Evolutionary conservation across 2,797 vertebrate genomes (phyloP), one percentile per base, ranked within the genome.

Genomic region (Melanotaenia maccullochi): DNA sequence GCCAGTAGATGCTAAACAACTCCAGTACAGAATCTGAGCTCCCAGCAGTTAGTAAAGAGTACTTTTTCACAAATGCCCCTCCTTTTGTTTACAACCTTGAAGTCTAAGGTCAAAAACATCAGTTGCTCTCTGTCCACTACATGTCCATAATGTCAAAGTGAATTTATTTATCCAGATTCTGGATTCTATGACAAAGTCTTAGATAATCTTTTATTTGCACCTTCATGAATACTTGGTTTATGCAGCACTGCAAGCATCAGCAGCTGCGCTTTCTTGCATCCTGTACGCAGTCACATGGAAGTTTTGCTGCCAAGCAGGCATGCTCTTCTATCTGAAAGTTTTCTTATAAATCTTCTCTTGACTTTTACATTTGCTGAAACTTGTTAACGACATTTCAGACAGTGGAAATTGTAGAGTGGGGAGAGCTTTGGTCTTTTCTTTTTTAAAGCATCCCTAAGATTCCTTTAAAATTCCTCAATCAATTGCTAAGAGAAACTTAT

Each of bases 371-470:
- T 36, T 71, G 57, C 14, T 38, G 57, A 28, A 57, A 57, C 51
- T 61, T 74, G 58, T 61, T 76, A 71, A 76, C 66, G 74, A 47
- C 57, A 59, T 66, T 66, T 56, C 32, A 65, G 74, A 60, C 57
- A 62, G 51, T 66, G 75, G 49, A 76, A 76, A 71, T 57, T 71
- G 63, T 51, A 35, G 55, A n/a, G 57, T 66, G 63, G 54, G 59
- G 56, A 25, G 58, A 4, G 14, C 59, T 72, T 71, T 61, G 63
- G 62, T 57, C 33, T 66, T 13, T 33, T 66, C 20, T 33, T 42
- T 52, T 76, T 62, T 61, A 51, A 57, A 49, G 33, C 54, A 28
- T 52, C 58, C 40, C 42, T 63, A 52, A 44, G 30, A 57, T 73
- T 44, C 20, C 40, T 73, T 67, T 67, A 57, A 49, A 61, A 24